Percentiles rank a stretch among this genome's conserved stretches.
Conservation (phyloP, 2,113 vertebrate species). For the Urocynchramus pylzowi region DNA sequence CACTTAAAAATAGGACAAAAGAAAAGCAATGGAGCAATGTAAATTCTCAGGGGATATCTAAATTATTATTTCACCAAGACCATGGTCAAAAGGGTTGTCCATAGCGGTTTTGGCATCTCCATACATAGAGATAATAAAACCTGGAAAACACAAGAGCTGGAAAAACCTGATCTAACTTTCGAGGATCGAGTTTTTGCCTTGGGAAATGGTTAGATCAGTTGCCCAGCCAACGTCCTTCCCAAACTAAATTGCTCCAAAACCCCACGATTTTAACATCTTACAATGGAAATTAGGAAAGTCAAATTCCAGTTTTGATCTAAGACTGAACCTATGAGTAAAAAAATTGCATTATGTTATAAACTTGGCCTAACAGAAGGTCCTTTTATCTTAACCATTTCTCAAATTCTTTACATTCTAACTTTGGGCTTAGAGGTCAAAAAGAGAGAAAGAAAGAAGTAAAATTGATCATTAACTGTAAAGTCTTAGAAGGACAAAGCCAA, state of each 20-base stretch:
- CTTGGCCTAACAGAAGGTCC: neutral
- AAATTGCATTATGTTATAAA: neutral
- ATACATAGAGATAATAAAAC: neutral
- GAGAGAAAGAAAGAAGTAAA: neutral
- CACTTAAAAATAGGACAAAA: neutral
- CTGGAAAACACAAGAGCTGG: neutral
- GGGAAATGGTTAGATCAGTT: neutral
- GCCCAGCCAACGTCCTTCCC: neutral
- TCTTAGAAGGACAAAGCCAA: neutral
- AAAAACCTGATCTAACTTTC: neutral
- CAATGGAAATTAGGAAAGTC: neutral
- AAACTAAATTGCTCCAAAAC: neutral
- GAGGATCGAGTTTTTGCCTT: neutral
- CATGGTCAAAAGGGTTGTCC: fast-evolving
- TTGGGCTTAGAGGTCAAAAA: neutral
- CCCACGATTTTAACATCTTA: neutral
- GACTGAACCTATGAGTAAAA: neutral
- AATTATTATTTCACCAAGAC: neutral
- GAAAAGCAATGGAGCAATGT: neutral
- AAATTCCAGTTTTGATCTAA: neutral
- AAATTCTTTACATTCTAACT: neutral
- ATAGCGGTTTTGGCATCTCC: neutral
- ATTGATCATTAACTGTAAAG: neutral
- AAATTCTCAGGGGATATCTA: neutral
- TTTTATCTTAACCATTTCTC: neutral